Percentiles rank a stretch among this genome's conserved stretches.
phyloP scores from a whole-genome alignment of 2,888 invertebrate genomes.

The Dysmachus trigonus region DNA sequence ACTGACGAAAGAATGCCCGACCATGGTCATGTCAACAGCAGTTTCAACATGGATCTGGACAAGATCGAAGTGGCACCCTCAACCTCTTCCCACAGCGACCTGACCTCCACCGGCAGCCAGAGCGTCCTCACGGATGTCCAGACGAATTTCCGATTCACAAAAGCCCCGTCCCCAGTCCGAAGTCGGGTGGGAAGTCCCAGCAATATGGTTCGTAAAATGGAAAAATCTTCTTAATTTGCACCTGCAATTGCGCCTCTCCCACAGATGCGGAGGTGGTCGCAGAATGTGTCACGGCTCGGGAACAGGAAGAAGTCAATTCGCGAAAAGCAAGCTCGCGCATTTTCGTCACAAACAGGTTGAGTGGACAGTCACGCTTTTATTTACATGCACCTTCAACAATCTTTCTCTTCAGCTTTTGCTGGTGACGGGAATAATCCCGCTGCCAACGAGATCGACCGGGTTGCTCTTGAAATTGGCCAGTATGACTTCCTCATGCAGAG shows the following conservation, averaged over 20 bases:
- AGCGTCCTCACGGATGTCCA: conserved; percentile 52
- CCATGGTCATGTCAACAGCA: conserved; percentile 43
- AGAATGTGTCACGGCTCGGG: conserved; percentile 53
- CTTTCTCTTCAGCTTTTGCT: conserved; percentile 48
- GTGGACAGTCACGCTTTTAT: not conserved
- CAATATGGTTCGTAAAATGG: conserved; percentile 50
- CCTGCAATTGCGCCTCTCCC: not conserved
- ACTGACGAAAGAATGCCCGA: not conserved
- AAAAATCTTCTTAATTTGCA: not conserved
- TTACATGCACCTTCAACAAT: not conserved
- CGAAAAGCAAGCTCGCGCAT: conserved; percentile 51
- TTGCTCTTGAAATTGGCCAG: conserved; percentile 73
- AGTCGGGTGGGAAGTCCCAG: conserved; percentile 52
- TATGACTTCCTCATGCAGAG: conserved; percentile 73
- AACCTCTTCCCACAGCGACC: conserved; percentile 53
- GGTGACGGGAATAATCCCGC: conserved; percentile 51
- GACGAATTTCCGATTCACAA: conserved; percentile 52
- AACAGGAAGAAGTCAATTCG: conserved; percentile 51
- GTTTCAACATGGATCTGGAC: conserved; percentile 52
- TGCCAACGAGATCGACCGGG: conserved; percentile 66
- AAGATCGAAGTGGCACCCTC: conserved; percentile 53
- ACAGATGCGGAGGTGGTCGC: conserved; percentile 56
- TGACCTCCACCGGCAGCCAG: conserved; percentile 53
- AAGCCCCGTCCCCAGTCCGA: conserved; percentile 44
- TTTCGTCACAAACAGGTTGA: conserved; percentile 53